A percentile compares a stretch with the other conserved stretches of the same genome.
Conservation (phyloP, 2,113 vertebrate genomes). For the Gobius niger region DNA sequence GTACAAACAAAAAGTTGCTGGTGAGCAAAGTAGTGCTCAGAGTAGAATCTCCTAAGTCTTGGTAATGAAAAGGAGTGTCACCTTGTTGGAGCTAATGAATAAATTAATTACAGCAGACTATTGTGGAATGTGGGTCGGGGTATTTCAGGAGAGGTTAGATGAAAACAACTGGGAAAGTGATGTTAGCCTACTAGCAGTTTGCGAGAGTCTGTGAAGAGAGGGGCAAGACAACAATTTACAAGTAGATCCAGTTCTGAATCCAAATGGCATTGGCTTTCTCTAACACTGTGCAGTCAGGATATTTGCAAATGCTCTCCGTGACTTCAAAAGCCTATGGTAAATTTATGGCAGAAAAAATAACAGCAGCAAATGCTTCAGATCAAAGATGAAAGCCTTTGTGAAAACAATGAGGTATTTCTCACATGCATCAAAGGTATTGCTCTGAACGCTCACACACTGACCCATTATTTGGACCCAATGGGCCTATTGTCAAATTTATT, state of each 20-base stretch:
- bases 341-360: conserved; percentile 25
- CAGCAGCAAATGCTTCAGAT: conserved; percentile 33
- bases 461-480: conserved; percentile 4
- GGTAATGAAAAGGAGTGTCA: conserved; percentile 18
- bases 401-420: conserved; percentile 60
- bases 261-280: neutral
- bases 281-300: conserved; percentile 16
- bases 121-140: conserved; percentile 34
- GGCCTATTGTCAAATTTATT: conserved; percentile 9
- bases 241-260: neutral
- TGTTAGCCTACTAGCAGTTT: conserved; percentile 4
- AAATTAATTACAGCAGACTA: conserved; percentile 1
- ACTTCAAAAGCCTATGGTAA: conserved; percentile 15
- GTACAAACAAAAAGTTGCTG: too few species aligned
- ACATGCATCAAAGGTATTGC: conserved; percentile 38
- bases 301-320: conserved; percentile 11
- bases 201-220: conserved; percentile 1
- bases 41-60: conserved; percentile 12
- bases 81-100: conserved; percentile 24
- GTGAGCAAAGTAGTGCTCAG: neutral
- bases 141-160: conserved; percentile 23
- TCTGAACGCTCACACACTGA: conserved; percentile 36
- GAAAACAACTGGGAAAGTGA: conserved; percentile 20
- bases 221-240: conserved; percentile 38
- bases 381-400: conserved; percentile 41